A percentile compares a stretch with the other conserved stretches of the same genome.
These are phyloP conservation scores for Philantomba maxwellii DNA, from an alignment of 2,113 vertebrate genomes.

Conservation along the genomic window DNA sequence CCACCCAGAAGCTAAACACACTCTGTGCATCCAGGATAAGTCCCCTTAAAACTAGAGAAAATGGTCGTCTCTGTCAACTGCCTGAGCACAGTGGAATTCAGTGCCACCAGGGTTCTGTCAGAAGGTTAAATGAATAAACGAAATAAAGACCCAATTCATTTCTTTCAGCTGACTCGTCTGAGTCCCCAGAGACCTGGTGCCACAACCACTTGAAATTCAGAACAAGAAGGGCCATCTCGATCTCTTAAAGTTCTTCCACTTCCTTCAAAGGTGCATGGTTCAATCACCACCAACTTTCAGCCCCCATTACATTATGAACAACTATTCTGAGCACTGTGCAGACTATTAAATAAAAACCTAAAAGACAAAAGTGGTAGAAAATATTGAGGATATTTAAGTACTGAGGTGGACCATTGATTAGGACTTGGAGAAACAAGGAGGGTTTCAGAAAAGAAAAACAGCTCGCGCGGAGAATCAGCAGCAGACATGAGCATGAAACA, in stretches of 20 bases:
- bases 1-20: conserved; percentile 42
- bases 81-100: background rate
- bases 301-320: background rate
- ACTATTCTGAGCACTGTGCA: background rate
- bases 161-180: background rate
- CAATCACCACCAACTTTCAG: background rate
- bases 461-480: fast-evolving
- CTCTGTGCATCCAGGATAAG: conserved; percentile 37
- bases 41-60: conserved; percentile 35
- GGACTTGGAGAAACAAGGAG: background rate
- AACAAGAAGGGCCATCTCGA: background rate
- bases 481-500: background rate
- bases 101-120: background rate
- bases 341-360: background rate
- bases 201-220: conserved; percentile 24
- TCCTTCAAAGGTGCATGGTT: background rate
- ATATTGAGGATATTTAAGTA: background rate
- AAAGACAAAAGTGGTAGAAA: background rate
- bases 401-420: background rate
- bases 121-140: background rate
- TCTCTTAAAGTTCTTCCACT: background rate
- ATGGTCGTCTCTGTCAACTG: conserved; percentile 39
- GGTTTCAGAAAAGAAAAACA: background rate
- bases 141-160: conserved; percentile 28
- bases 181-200: background rate